Base-by-base conservation (phyloP, 2,888 invertebrate species). In the Drosophila mercatorum region DNA sequence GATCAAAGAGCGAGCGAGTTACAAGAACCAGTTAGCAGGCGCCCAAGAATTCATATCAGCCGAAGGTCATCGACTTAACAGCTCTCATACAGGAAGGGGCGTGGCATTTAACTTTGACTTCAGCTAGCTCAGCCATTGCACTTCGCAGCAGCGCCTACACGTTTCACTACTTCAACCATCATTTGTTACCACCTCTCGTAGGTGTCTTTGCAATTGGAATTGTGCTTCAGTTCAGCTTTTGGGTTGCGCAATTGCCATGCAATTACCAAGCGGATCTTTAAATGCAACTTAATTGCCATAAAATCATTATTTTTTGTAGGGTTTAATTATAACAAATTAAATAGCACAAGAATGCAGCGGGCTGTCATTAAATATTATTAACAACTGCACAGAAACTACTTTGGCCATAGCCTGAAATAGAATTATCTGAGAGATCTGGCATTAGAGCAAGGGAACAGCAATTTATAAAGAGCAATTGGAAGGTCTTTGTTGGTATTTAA, bases 201-300 rank as follows among this genome's bases (percentile, higher is more conserved):
- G 81, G 81, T 75, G 71, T 74, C 10, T 17, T 22, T 57, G 64
- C 43, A 71, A 61, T 71, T 73, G 61, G 6, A 55, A n/a, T 28
- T 41, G 28, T 36, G 34, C 40, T 31, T 72, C 62, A 51, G 59
- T 59, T 55, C 64, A 59, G 76, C 68, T 67, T 83, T 80, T 26
- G 64, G 72, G 59, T 75, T 71, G 61, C 72, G 75, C 75, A 83
- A 84, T 58, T 52, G 31, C n/a, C 40, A 55, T 52, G 63, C 55
- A 75, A 87, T 87, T 87, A 75, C 52, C 62, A 89, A 83, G 84
- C 84, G 84, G 89, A 84, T 89, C 78, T 89, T 68, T 78, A 53
- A 46, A 65, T 72, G 53, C 58, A 55, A 59, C 74, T 78, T 74
- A 83, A 83, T 83, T 75, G 72, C 55, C 38, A 22, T 47, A n/a